Evolutionary conservation across 2,888 invertebrate species (phyloP), one percentile per base, ranked within the genome.

Genomic region (Chrysolina haemoptera): DNA sequence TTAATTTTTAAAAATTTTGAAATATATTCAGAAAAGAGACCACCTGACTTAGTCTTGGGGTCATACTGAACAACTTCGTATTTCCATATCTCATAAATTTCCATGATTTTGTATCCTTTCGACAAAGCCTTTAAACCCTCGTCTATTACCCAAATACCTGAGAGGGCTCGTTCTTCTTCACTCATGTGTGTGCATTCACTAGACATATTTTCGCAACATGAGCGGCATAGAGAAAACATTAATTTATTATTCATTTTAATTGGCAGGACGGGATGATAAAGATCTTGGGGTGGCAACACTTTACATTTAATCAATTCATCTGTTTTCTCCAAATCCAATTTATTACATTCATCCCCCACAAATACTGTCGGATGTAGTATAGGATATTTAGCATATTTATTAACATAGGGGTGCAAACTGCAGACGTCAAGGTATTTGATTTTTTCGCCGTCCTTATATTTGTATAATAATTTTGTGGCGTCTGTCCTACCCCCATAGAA

Each of bases 51-150:
- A 16, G 71, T 76, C 9, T 12, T 68, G n/a, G n/a, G 66, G 67
- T 81, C 70, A 40, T 82, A 83, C 16, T 77, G 71, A 0, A 79
- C 77, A 20, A 80, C 70, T 41, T 82, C 55, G 67, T 85, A 87
- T 65, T 84, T 80, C 83, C 85, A 86, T n/a, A 86, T 82, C 75
- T 85, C 85, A 53, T 78, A 78, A 12, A 84, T 80, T 59, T 84
- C 71, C 1, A 81, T 6, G n/a, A 85, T 74, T 50, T 72, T 65
- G 50, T 86, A 87, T 0, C 84, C 85, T 40, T 73, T 69, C 64
- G 79, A 48, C 0, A 83, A 35, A n/a, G 85, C 86, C 72, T 78
- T 80, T 53, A 74, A 35, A 0, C 87, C 43, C 74, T 86, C 86
- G 12, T 80, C 81, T 2, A 81, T 79, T 35, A 85, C 82, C 85